Percentiles rank a stretch among this genome's conserved stretches.
These are phyloP conservation scores for Notoglanidium macrostoma DNA, from an alignment of 2,797 vertebrate genomes.

Conservation along the genomic window DNA sequence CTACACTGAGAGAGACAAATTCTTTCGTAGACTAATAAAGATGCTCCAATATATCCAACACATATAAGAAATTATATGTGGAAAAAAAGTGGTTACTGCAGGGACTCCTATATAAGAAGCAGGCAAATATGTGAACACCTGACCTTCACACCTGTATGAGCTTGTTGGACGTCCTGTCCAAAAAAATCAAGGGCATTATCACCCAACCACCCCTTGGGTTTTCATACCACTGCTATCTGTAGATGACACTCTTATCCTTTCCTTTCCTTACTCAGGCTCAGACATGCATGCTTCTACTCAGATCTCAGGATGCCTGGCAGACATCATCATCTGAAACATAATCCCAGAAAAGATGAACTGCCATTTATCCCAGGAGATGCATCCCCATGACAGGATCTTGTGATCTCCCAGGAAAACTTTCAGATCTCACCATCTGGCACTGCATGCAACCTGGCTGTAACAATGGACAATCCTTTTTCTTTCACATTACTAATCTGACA, in stretches of 20 bases:
- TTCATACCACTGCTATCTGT: background rate
- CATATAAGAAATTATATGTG: background rate
- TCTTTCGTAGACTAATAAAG: too few species aligned
- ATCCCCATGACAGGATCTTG: background rate
- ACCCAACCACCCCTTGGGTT: background rate
- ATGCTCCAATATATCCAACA: background rate
- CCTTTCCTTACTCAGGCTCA: background rate
- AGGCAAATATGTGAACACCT: background rate
- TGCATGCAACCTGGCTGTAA: background rate
- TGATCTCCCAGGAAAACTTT: background rate
- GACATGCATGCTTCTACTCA: background rate
- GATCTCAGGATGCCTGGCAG: background rate
- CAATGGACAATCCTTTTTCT: background rate
- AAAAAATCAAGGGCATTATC: background rate
- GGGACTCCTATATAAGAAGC: background rate
- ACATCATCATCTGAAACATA: background rate
- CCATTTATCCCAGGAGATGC: background rate
- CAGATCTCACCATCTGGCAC: background rate
- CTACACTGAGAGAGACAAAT: too few species aligned
- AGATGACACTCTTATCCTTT: background rate
- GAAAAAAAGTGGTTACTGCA: background rate
- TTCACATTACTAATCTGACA: background rate
- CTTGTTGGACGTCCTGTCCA: background rate
- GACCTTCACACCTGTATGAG: background rate
- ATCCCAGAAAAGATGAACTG: background rate